These are phyloP conservation scores for Aleadryas rufinucha DNA, from an alignment of 2,113 vertebrate genomes.

Conservation along the genomic window DNA sequence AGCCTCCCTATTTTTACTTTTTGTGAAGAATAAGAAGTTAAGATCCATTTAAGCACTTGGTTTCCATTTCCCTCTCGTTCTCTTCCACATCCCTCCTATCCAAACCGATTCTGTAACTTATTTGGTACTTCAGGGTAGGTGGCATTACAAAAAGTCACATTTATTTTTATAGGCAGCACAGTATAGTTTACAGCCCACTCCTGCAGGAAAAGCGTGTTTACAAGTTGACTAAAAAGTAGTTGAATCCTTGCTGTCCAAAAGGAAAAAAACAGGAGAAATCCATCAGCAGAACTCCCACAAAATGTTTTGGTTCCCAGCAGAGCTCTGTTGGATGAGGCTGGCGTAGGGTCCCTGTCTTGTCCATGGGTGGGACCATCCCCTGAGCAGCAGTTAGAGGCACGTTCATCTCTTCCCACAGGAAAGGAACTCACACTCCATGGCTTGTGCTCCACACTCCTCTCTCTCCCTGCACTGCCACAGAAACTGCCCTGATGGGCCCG, in stretches of 20 bases:
- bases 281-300: neutral
- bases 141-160: neutral
- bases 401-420: rapidly evolving
- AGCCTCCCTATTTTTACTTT: neutral
- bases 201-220: neutral
- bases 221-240: neutral
- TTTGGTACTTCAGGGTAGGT: neutral
- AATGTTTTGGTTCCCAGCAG: neutral
- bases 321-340: neutral
- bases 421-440: rapidly evolving
- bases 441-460: neutral
- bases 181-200: neutral
- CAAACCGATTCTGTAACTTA: neutral
- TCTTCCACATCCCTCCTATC: neutral
- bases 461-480: too few species aligned
- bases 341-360: neutral
- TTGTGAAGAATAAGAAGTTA: neutral
- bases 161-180: neutral
- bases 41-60: neutral
- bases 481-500: rapidly evolving
- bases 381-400: rapidly evolving
- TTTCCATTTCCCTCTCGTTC: neutral
- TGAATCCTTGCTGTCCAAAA: neutral
- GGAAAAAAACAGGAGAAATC: neutral
- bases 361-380: neutral